Conservation (phyloP, 2,797 vertebrate genomes). For the Pelochelys cantorii region DNA sequence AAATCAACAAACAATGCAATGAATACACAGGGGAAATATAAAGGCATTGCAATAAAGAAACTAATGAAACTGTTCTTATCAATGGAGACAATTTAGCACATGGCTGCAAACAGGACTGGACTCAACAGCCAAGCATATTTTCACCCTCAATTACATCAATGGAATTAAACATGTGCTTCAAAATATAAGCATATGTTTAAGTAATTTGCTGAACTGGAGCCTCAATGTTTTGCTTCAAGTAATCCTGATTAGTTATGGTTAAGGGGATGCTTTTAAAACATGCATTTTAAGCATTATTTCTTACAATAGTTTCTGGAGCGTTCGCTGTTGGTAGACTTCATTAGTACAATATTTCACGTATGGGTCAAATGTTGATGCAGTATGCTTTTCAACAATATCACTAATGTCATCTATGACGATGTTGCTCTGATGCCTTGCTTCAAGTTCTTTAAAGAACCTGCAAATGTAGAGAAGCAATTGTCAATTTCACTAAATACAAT, state of each 20-base stretch:
- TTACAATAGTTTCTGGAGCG: slow-evolving; percentile 93
- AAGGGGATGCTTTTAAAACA: not conserved
- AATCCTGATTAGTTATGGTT: not conserved
- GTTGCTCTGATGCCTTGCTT: slow-evolving; percentile 91
- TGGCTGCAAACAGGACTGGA: accelerated
- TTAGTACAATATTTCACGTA: slow-evolving; percentile 98
- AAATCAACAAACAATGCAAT: accelerated
- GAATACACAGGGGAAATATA: not conserved
- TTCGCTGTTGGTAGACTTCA: slow-evolving; percentile 98
- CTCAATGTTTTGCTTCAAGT: not conserved
- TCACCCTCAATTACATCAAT: accelerated
- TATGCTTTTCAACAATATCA: slow-evolving; percentile 91
- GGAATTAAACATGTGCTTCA: accelerated
- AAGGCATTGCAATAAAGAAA: not conserved
- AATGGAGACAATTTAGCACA: accelerated
- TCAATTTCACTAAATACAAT: not conserved
- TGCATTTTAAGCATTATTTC: slow-evolving; percentile 39
- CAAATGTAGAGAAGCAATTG: accelerated
- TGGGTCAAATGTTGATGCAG: slow-evolving; percentile 92
- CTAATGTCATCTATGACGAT: slow-evolving; percentile 93
- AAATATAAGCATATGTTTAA: not conserved
- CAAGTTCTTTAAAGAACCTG: slow-evolving; percentile 95
- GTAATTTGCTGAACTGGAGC: accelerated
- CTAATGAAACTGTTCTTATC: not conserved
- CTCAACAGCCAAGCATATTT: accelerated